These are phyloP conservation scores for Etia nguti DNA, from an alignment of 2,113 vertebrate genomes.

Conservation along the genomic window DNA sequence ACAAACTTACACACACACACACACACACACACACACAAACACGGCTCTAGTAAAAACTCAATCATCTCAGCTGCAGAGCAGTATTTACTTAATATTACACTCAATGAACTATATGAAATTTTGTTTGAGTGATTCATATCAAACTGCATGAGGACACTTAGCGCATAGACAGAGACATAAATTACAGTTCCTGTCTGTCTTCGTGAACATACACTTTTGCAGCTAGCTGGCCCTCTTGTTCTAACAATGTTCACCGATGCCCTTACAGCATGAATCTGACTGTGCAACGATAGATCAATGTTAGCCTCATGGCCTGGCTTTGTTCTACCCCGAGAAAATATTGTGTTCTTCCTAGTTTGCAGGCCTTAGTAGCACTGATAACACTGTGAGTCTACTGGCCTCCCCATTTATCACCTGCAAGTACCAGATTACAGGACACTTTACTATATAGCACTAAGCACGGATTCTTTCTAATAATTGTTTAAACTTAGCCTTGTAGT, in stretches of 20 bases:
- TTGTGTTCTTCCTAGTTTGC: conserved; percentile 18
- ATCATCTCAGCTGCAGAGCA: conserved; percentile 8
- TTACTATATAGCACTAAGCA: not conserved
- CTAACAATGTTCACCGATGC: not conserved
- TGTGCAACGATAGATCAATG: conserved; percentile 23
- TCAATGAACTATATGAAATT: not conserved
- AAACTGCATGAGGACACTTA: conserved; percentile 3
- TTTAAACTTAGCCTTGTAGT: not conserved
- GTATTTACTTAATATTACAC: not conserved
- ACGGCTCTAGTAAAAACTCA: conserved; percentile 14
- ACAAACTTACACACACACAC: not conserved
- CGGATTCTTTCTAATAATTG: not conserved
- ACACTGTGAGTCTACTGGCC: not conserved
- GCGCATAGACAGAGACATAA: not conserved
- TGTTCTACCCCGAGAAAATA: conserved; percentile 13
- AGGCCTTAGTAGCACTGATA: conserved; percentile 30
- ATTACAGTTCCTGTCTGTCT: not conserved
- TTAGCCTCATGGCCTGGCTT: not conserved
- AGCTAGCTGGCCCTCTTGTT: not conserved
- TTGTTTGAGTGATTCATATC: conserved; percentile 10
- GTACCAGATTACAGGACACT: not conserved
- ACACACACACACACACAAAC: not conserved
- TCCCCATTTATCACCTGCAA: conserved; percentile 31
- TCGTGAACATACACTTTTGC: not conserved
- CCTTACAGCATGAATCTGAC: conserved; percentile 14